Evolutionary conservation across 2,797 vertebrate species (phyloP), one percentile per base, ranked within the genome.

Genomic region (Cossypha polioptera): DNA sequence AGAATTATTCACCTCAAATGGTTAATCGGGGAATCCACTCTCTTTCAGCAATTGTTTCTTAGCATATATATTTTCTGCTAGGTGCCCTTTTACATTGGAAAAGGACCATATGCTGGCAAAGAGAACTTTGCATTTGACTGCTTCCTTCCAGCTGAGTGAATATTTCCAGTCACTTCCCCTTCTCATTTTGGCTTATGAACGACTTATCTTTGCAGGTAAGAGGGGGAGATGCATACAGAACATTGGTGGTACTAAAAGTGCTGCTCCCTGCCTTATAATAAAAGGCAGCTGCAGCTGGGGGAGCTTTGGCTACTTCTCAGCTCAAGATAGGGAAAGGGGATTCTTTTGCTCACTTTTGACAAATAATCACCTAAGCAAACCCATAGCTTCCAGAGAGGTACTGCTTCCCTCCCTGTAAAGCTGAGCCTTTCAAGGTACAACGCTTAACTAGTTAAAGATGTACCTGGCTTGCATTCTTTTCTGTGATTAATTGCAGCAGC

Each of bases 401-500:
- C 15, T 84, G 24, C 58, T 80, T 84, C 26, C 25, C 33, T 25
- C 58, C 17, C n/a, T 35, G 40, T 25, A 86, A 82, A 73, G 36
- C 71, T 76, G 73, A 92, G 67, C 29, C 38, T 79, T 69, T 47
- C 67, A 90, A 78, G 13, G 40, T 45, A 90, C n/a, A 80, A 22
- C 1, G 2, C 42, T 85, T 82, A 76, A 58, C 18, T 67, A 82
- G 53, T 86, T 91, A 71, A 43, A 67, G 48, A 74, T 29, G 29
- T 78, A 86, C 43, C 59, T 55, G 15, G 7, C 57, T 92, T 84
- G 67, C 61, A 74, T 87, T 82, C 74, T 67, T 74, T 54, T 20
- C 40, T 10, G 2, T 84, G 74, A 93, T 92, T 93, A 95, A 96
- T 71, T 57, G 67, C 55, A 95, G 67, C 33, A 86, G 33, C 25